These are phyloP conservation scores for Tipula helvola DNA, from an alignment of 2,888 invertebrate species.

Conservation along the genomic window DNA sequence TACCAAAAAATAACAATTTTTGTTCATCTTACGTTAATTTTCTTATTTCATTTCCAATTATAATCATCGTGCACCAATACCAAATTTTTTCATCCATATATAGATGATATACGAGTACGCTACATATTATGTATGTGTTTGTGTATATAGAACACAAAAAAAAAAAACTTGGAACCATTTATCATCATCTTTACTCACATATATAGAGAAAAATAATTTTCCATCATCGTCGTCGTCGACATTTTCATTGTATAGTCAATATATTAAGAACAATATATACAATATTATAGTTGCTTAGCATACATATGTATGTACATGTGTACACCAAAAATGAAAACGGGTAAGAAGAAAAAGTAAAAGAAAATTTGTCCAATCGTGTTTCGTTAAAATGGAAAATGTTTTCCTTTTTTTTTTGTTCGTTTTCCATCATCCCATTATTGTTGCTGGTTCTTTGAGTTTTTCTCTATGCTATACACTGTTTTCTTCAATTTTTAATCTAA, in stretches of 20 bases:
- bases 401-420: not conserved
- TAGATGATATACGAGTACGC: not conserved
- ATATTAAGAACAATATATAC: not conserved
- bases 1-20: not conserved
- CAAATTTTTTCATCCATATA: not conserved
- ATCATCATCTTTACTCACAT: not conserved
- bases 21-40: not conserved
- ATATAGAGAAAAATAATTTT: not conserved
- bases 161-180: not conserved
- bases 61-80: not conserved
- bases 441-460: not conserved
- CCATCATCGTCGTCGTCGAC: not conserved
- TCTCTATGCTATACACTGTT: not conserved
- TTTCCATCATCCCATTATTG: not conserved
- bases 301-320: not conserved
- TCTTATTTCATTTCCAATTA: not conserved
- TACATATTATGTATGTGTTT: not conserved
- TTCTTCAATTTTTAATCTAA: conserved; percentile 8
- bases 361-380: conserved; percentile 8
- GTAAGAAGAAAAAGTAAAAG: not conserved
- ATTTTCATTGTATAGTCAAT: not conserved
- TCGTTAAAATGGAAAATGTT: not conserved
- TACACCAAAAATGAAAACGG: not conserved
- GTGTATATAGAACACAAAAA: too few species aligned
- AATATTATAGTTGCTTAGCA: not conserved